Conservation (phyloP, 1,140 invertebrate genomes). For the Sarcophaga peregrina region DNA sequence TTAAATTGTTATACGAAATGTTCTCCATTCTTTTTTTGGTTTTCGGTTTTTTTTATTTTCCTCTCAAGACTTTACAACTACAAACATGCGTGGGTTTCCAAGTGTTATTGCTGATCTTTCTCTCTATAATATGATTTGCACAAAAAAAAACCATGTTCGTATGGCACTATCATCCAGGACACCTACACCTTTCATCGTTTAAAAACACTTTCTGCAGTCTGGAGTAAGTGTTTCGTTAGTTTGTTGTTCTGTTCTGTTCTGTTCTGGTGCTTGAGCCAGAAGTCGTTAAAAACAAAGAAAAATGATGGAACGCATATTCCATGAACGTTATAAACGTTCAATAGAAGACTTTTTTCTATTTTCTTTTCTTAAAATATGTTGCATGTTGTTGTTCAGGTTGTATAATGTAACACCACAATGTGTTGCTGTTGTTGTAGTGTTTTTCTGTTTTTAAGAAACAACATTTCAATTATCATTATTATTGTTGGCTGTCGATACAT, state of each 20-base stretch:
- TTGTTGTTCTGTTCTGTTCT: no score
- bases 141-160: no score
- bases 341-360: not conserved
- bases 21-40: no score
- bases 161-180: not conserved
- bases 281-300: slow-evolving; percentile 10
- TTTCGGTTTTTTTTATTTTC: not conserved
- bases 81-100: not conserved
- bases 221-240: no score
- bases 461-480: slow-evolving; percentile 25
- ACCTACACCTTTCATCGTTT: not conserved
- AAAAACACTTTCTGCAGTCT: not conserved
- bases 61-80: not conserved
- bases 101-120: not conserved
- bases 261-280: not conserved
- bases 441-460: not conserved
- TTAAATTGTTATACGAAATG: no score
- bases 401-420: not conserved
- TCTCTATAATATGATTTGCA: not conserved
- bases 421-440: slow-evolving; percentile 9
- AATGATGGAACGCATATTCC: not conserved
- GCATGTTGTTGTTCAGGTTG: slow-evolving; percentile 11
- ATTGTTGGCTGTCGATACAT: not conserved
- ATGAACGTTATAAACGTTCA: not conserved
- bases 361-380: not conserved